Base-by-base conservation (phyloP, 2,888 invertebrate species). In the Capitulum mitella region DNA sequence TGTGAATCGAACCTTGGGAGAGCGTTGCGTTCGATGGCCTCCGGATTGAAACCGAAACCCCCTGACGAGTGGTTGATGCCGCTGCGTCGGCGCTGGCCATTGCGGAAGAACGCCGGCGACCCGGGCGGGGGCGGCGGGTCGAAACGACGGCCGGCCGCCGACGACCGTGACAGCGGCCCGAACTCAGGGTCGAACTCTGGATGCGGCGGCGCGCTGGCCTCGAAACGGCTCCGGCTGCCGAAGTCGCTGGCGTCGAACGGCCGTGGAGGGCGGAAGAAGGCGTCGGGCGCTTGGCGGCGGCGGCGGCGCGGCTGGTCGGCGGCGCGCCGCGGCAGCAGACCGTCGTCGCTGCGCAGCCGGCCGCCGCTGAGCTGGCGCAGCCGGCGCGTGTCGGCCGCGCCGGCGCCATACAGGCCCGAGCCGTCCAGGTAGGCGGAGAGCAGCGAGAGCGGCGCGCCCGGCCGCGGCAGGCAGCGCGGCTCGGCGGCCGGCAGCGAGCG, bases 381-480 rank as follows among this genome's bases (percentile, higher is more conserved):
- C 34, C 89, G 89, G 12, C 88, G 87, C 34, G 91, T 90, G 81
- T 91, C 90, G 54, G 89, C 86, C 26, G 89, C 88, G 6, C 89
- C 91, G 81, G 91, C 92, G 0, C 95, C 95, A 83, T 95, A 95
- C 1, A 94, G 91, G 40, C 92, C 85, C 0, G 94, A 94, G 5
- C 92, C 87, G 84, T 95, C 94, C 87, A 94, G 86, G 85, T 87
- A 93, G 19, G 91, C 90, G 51, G 92, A 91, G 0, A 92, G 91
- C 43, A 78, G 78, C 76, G 81, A 92, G 90, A 92, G 90, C 90
- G 92, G 79, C 87, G 92, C 90, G 78, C 92, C 92, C 14, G 92
- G 90, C 80, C 89, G 88, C 78, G 87, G 86, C 8, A 88, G 88
- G 46, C 89, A 87, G 3, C 90, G 89, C 79, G 90, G 88, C 82